Base-by-base conservation (phyloP, 2,888 invertebrate genomes). In the Aethes cnicana region DNA sequence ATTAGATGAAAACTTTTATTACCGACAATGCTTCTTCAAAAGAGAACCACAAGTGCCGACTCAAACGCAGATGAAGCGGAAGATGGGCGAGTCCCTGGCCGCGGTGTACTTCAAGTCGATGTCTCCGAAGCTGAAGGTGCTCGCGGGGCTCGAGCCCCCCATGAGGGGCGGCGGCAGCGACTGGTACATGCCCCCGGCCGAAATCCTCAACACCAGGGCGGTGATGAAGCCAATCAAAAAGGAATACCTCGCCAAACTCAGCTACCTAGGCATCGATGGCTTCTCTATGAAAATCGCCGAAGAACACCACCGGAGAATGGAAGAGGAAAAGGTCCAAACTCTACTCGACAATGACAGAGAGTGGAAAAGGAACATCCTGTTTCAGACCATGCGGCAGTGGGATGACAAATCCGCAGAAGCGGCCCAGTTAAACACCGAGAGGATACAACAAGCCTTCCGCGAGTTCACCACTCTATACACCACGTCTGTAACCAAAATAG, bases 51-150 rank as follows among this genome's bases (percentile, higher is more conserved):
- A 80, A 53, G 85, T 86, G 6, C 89, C 89, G 1, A 81, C 83
- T 0, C 83, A 84, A 58, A 79, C 69, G 37, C 62, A 77, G 5
- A 87, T 88, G 59, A 81, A 64, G 47, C 64, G 76, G 0, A 81
- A 68, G 53, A 87, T 89, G 89, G 55, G 64, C 4, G 70, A 71
- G 3, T 56, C 74, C 1, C 72, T 89, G 1, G 88, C 88, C 0
- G 66, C 72, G 5, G 72, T 88, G 26, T 87, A 81, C 56, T 89
- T 88, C 57, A 81, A 84, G 43, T 79, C 79, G 0, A 87, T 88
- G 89, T 68, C 59, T 5, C 67, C 69, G 0, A 78, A 76, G 49
- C 61, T 81, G 0, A 84, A 81, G 59, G 65, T 74, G 1, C 62
- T 86, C 0, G 87, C 86, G 1, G 88, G 88, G 0, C 61, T 89